Evolutionary conservation across 2,888 invertebrate species (phyloP).

Genomic region (Eupithecia exiguata): DNA sequence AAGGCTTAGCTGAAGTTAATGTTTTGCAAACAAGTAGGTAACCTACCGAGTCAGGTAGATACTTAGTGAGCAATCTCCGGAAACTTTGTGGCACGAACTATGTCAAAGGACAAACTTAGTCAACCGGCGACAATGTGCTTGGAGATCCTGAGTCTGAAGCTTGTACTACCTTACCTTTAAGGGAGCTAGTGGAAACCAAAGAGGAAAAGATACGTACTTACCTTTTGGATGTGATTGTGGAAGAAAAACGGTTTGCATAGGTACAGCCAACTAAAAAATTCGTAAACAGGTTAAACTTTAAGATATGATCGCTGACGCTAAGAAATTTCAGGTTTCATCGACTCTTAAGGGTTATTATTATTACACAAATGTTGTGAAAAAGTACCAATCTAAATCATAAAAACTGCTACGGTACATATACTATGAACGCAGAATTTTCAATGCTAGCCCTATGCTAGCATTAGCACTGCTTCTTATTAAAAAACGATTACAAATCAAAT

Average conservation of each 20-base stretch:
- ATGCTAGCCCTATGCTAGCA: too few species aligned
- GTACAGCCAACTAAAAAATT: neutral
- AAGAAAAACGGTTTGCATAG: neutral
- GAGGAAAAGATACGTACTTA: neutral
- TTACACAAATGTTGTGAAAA: too few species aligned
- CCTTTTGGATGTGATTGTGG: neutral
- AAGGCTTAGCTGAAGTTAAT: slow-evolving; percentile 13
- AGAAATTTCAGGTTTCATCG: too few species aligned
- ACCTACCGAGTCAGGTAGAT: neutral
- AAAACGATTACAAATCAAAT: too few species aligned
- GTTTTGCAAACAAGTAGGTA: slow-evolving; percentile 11
- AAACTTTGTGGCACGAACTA: neutral
- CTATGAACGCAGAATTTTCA: too few species aligned
- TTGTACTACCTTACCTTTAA: too few species aligned
- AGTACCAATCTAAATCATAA: too few species aligned
- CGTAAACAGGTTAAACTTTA: neutral
- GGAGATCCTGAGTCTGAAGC: neutral
- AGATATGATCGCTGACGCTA: too few species aligned
- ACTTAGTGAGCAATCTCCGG: neutral
- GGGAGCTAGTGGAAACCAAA: neutral
- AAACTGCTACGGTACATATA: too few species aligned
- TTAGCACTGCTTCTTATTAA: too few species aligned
- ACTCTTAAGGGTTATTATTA: too few species aligned
- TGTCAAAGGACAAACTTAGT: neutral
- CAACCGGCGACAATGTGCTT: neutral